phyloP scores from a whole-genome alignment of 2,888 invertebrate species.

The Glomeris marginata region DNA sequence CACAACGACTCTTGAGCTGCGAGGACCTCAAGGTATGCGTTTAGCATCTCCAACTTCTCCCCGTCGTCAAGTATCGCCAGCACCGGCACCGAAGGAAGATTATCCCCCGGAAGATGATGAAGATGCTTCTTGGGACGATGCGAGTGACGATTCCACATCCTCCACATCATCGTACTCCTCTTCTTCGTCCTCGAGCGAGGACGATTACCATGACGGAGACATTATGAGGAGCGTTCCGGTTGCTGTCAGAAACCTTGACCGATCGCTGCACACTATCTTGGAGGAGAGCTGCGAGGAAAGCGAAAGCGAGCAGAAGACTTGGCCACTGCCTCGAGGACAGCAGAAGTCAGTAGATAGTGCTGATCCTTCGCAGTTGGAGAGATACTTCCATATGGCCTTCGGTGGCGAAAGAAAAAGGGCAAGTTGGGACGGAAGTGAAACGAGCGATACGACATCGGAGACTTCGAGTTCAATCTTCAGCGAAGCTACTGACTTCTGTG shows the following conservation, averaged over 20 bases:
- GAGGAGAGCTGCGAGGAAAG: conserved; percentile 92
- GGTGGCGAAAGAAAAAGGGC: conserved; percentile 42
- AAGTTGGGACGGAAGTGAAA: conserved; percentile 25
- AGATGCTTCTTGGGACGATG: conserved; percentile 13
- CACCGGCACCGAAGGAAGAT: too few species aligned
- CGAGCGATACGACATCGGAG: conserved; percentile 36
- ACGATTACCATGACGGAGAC: conserved; percentile 53
- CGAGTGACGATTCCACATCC: conserved; percentile 18
- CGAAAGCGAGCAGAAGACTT: conserved; percentile 20
- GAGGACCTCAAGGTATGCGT: conserved; percentile 3
- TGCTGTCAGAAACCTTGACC: conserved; percentile 52
- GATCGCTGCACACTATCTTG: conserved; percentile 79
- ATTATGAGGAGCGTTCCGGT: conserved; percentile 31
- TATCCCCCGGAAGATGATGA: conserved; percentile 27
- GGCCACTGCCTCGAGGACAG: conserved; percentile 28
- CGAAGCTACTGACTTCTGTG: conserved; percentile 50
- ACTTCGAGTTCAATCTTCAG: conserved; percentile 66
- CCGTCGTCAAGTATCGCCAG: too few species aligned
- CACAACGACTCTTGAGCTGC: conserved; percentile 7
- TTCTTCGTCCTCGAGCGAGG: conserved; percentile 38
- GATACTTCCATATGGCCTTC: conserved; percentile 75
- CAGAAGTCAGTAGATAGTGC: conserved; percentile 7
- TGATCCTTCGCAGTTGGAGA: conserved; percentile 63
- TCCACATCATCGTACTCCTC: conserved; percentile 16
- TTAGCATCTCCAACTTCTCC: neutral